Evolutionary conservation across 1,140 invertebrate species (phyloP).

Genomic region (Calycopis cecrops): DNA sequence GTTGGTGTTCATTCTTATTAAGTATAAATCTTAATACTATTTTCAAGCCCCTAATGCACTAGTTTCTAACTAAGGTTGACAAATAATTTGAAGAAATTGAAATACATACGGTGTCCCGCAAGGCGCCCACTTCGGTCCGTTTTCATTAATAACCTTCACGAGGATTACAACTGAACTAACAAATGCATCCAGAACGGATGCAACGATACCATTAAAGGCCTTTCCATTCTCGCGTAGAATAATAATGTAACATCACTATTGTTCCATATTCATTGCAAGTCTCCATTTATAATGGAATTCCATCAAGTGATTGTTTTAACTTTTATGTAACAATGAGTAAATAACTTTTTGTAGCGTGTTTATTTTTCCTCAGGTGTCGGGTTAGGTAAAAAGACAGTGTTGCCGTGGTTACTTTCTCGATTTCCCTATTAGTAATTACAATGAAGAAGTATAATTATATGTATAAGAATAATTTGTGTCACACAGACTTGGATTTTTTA

Average conservation of each 20-base stretch:
- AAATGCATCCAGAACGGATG: background rate
- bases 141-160: background rate
- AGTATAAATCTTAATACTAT: too few relatives aligned
- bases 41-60: too few relatives aligned
- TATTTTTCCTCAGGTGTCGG: too few relatives aligned
- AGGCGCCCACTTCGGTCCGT: background rate
- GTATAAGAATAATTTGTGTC: too few relatives aligned
- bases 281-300: conserved; percentile 4
- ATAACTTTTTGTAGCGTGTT: too few relatives aligned
- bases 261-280: background rate
- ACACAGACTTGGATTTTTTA: too few relatives aligned
- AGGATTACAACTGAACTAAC: background rate
- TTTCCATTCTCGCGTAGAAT: conserved; percentile 8
- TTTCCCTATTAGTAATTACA: background rate
- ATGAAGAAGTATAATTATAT: too few relatives aligned
- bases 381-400: too few relatives aligned
- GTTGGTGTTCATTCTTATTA: too few relatives aligned
- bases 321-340: background rate
- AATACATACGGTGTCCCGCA: background rate
- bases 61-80: too few relatives aligned
- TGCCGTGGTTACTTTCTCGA: background rate
- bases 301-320: conserved; percentile 1
- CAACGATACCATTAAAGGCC: conserved; percentile 4
- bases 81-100: too few relatives aligned
- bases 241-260: conserved; percentile 8